Conservation (phyloP, 2,888 invertebrate genomes). For the Oscheius sp. region DNA sequence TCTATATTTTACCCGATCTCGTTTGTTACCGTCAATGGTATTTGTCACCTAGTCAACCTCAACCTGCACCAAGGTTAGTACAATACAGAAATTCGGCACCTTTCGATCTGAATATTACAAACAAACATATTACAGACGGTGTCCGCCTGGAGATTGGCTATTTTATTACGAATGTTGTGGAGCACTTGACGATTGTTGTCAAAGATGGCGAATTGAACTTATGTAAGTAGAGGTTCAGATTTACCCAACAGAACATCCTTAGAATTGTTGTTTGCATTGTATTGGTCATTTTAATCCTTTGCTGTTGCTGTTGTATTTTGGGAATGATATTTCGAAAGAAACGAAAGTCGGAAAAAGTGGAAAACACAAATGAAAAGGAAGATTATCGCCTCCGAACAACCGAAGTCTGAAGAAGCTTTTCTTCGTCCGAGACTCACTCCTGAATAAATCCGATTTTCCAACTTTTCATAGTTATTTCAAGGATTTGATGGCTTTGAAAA, state of each 20-base stretch:
- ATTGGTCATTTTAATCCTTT: conserved; percentile 43
- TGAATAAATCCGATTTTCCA: too few species aligned
- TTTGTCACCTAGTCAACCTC: conserved; percentile 1
- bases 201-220: conserved; percentile 45
- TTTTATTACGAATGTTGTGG: conserved; percentile 54
- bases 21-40: conserved; percentile 32
- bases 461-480: too few species aligned
- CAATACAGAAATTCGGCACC: neutral
- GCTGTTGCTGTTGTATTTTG: conserved; percentile 44
- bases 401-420: neutral
- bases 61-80: conserved; percentile 21
- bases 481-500: too few species aligned
- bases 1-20: conserved; percentile 6
- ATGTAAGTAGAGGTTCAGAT: conserved; percentile 39
- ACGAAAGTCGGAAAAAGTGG: conserved; percentile 33
- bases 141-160: conserved; percentile 49
- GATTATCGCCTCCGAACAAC: neutral
- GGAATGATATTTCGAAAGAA: conserved; percentile 35
- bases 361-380: neutral
- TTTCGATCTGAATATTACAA: too few species aligned
- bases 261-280: conserved; percentile 38
- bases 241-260: conserved; percentile 7
- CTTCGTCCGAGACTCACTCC: too few species aligned
- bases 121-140: conserved; percentile 38
- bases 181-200: conserved; percentile 48